Evolutionary conservation across 64 coral and sea anemone genomes (phyloP).

Genomic region (Dendrophyllia cribrosa): DNA sequence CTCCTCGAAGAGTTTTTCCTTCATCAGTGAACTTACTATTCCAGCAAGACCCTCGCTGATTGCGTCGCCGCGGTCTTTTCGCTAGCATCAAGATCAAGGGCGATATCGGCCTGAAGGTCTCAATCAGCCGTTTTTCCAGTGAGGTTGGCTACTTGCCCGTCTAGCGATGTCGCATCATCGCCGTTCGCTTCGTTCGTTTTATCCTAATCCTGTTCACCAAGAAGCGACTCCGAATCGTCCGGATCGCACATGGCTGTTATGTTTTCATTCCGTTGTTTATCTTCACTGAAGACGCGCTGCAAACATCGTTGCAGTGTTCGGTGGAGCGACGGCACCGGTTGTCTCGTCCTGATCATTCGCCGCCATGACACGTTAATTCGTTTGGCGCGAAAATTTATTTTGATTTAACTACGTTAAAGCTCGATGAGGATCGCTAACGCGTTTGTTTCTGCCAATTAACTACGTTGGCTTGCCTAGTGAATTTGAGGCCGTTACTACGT

Average conservation of each 20-base stretch:
- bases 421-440: neutral
- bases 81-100: conserved; percentile 38
- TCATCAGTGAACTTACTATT: neutral
- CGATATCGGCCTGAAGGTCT: neutral
- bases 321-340: neutral
- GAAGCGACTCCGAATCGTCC: too few species aligned
- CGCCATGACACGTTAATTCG: too few species aligned
- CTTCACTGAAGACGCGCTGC: conserved; percentile 24
- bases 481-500: conserved; percentile 3
- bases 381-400: neutral
- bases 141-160: neutral
- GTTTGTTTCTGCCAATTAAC: neutral
- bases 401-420: neutral
- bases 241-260: conserved; percentile 15
- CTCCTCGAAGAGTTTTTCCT: conserved; percentile 34
- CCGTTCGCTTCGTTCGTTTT: too few species aligned
- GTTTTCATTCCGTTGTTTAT: conserved; percentile 48
- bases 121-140: too few species aligned
- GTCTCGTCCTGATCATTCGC: neutral
- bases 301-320: conserved; percentile 23
- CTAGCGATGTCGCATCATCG: too few species aligned
- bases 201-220: too few species aligned
- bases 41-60: neutral
- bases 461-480: neutral
- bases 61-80: conserved; percentile 20